These are phyloP conservation scores for Nothoprocta perdicaria DNA, from an alignment of 2,113 vertebrate genomes.

Conservation along the genomic window DNA sequence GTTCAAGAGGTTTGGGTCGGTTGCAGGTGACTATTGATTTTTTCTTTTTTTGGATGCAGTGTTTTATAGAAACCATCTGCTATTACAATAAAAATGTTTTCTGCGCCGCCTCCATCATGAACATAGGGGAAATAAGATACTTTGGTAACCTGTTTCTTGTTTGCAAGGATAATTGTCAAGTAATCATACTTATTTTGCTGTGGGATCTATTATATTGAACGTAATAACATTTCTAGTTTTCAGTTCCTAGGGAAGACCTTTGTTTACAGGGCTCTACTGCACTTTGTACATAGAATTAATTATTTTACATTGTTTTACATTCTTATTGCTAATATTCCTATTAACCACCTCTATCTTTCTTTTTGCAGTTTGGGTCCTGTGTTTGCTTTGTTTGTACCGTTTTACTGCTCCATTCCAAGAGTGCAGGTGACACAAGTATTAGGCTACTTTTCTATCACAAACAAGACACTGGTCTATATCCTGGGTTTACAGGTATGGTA, in stretches of 20 bases:
- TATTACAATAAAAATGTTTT: not conserved
- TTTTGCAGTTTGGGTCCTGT: conserved; percentile 89
- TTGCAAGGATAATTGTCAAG: not conserved
- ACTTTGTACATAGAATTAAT: not conserved
- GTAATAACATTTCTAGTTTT: rapidly evolving
- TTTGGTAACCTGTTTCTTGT: not conserved
- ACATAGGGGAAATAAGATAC: not conserved
- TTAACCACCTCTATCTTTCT: conserved; percentile 34
- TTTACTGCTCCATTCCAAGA: conserved; percentile 91
- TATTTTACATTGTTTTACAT: not conserved
- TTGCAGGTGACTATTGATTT: not conserved
- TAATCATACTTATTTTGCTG: not conserved
- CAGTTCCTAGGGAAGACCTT: not conserved
- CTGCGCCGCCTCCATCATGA: not conserved
- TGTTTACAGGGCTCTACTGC: not conserved
- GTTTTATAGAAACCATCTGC: not conserved
- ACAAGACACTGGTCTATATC: conserved; percentile 96
- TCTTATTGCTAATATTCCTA: not conserved
- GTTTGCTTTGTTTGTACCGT: conserved; percentile 95
- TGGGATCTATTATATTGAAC: not conserved
- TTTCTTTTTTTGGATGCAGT: not conserved
- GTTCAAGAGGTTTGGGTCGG: not conserved
- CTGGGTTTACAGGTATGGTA: conserved; percentile 93
- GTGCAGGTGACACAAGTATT: conserved; percentile 92
- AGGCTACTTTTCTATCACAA: conserved; percentile 91